Percentiles rank a stretch among this genome's conserved stretches.
These are phyloP conservation scores for Hoplodrina ambigua DNA, from an alignment of 2,888 invertebrate species.

Conservation along the genomic window DNA sequence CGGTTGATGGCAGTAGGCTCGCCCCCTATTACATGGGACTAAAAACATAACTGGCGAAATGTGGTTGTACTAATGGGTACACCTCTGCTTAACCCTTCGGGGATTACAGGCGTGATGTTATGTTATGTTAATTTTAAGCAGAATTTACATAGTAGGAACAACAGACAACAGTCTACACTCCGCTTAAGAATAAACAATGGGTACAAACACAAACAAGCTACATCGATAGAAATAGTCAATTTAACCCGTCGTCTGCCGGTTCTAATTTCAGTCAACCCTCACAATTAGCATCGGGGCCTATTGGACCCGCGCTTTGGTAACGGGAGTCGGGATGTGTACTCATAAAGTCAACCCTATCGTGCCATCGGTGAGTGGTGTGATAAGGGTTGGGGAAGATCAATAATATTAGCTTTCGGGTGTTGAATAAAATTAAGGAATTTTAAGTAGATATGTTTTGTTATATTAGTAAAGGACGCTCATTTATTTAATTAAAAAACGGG, in stretches of 20 bases:
- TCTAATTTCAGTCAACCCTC: slow-evolving; percentile 72
- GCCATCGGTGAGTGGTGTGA: slow-evolving; percentile 45
- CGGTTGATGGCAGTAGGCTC: no score
- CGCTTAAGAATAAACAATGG: slow-evolving; percentile 22
- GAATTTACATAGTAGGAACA: not conserved
- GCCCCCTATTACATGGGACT: no score
- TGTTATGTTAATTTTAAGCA: not conserved
- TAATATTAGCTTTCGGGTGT: slow-evolving; percentile 48
- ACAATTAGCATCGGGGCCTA: slow-evolving; percentile 72
- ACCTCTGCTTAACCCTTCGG: no score
- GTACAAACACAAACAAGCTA: slow-evolving; percentile 37
- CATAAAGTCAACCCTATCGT: slow-evolving; percentile 52
- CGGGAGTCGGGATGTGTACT: slow-evolving; percentile 58
- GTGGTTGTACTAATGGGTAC: no score
- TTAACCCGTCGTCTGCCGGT: slow-evolving; percentile 58
- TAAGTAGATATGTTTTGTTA: slow-evolving; percentile 9
- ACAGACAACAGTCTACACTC: not conserved
- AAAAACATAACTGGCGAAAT: no score
- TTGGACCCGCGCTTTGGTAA: slow-evolving; percentile 68
- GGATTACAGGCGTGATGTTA: no score
- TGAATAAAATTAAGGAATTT: slow-evolving; percentile 33
- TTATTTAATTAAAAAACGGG: not conserved
- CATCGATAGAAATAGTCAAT: slow-evolving; percentile 56
- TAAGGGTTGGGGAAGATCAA: slow-evolving; percentile 53
- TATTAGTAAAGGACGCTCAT: not conserved